These are phyloP conservation scores for Drosophila sucinea DNA, from an alignment of 1,140 invertebrate genomes.

Conservation along the genomic window DNA sequence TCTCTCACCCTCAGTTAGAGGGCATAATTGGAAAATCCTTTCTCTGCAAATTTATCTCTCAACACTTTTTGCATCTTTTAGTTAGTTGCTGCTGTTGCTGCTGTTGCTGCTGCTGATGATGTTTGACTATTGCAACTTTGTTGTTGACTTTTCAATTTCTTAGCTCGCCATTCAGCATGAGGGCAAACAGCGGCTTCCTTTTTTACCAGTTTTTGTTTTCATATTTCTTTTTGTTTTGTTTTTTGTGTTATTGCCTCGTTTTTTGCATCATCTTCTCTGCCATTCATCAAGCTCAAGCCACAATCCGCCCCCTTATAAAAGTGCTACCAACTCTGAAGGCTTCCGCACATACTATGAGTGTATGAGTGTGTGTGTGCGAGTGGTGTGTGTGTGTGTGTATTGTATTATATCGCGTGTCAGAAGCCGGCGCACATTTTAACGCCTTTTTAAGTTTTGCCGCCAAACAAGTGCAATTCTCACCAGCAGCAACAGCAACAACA, in stretches of 20 bases:
- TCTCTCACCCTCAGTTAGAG: neutral
- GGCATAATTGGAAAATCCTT: too few species aligned
- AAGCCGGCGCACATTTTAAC: constrained; percentile 77
- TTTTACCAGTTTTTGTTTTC: constrained; percentile 17
- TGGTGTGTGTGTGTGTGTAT: neutral
- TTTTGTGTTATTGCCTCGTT: constrained; percentile 4
- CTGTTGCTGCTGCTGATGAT: neutral
- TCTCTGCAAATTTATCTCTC: too few species aligned
- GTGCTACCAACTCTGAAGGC: constrained; percentile 13
- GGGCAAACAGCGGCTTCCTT: constrained; percentile 55
- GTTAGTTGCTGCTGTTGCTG: neutral
- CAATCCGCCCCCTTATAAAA: constrained; percentile 43
- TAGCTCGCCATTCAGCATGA: constrained; percentile 21
- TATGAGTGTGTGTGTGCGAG: neutral
- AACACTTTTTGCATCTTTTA: neutral
- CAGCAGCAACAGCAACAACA: constrained; percentile 24
- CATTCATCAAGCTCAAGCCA: constrained; percentile 61
- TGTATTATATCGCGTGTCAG: constrained; percentile 63
- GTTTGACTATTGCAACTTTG: neutral
- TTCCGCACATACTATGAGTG: constrained; percentile 40
- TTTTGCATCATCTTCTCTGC: constrained; percentile 49
- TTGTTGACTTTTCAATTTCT: constrained; percentile 50
- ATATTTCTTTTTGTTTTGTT: neutral
- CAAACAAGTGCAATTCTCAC: constrained; percentile 79
- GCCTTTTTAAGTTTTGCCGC: constrained; percentile 80